Conservation (phyloP, 2,113 vertebrate species). For the Callocephalon fimbriatum region DNA sequence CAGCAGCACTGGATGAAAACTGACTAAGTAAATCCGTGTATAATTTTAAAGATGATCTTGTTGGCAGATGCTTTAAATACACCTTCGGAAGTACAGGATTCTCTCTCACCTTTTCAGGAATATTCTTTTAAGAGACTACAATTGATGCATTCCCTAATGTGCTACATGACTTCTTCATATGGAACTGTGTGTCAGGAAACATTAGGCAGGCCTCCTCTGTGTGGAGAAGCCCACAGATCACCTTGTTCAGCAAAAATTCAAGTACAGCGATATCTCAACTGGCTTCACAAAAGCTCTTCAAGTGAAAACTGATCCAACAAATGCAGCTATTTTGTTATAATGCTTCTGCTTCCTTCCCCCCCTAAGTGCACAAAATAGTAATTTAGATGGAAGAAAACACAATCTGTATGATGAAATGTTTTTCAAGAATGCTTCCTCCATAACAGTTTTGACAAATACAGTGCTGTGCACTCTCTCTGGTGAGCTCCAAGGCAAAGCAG, state of each 20-base stretch:
- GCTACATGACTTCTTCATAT: neutral
- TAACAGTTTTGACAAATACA: neutral
- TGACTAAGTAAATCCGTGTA: neutral
- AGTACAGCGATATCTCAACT: neutral
- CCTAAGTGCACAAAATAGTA: fast-evolving
- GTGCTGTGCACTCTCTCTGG: neutral
- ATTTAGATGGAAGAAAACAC: neutral
- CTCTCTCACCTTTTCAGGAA: neutral
- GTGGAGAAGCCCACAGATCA: neutral
- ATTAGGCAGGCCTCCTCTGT: neutral
- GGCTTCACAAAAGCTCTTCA: neutral
- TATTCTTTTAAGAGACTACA: neutral
- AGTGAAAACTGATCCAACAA: neutral
- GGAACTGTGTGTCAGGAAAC: neutral
- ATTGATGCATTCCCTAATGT: neutral
- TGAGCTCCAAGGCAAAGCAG: neutral
- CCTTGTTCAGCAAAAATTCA: neutral
- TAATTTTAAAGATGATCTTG: neutral
- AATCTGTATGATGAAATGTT: neutral
- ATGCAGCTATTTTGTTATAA: neutral
- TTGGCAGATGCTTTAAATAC: neutral
- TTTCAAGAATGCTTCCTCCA: neutral
- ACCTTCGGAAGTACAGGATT: neutral
- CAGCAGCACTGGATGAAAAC: neutral
- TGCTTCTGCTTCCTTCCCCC: neutral